Base-by-base conservation (phyloP, 1,140 invertebrate species). In the Olivierus martensii region DNA sequence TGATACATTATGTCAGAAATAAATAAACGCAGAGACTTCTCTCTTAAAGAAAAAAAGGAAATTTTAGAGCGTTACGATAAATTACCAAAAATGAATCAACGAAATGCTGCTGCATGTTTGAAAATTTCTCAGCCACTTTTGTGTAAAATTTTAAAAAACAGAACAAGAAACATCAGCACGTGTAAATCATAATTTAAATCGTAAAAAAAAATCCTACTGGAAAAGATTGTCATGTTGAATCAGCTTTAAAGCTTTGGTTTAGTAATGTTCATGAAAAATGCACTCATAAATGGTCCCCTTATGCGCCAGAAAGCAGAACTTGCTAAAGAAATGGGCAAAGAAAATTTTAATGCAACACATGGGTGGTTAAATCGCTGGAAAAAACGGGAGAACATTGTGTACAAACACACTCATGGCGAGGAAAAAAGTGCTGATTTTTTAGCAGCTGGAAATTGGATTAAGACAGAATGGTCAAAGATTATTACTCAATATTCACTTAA, bases 121-220 rank as follows among this genome's bases (percentile, higher is more conserved):
- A 10, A 48, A 48, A 48, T 48, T 35, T 48, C 22, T 5, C 35
- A 48, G 18, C 46, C 21, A 37, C 46, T 48, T 28, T 19, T 37
- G 9, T 48, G 46, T 35, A 48, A 35, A 21, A 48, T 37, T 22
- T 48, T 48, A 12, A 48, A 48, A 48, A 48, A 48, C 35, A 48
- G 18, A 37, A 3, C 21, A 48, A 48, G 28, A 35, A 48, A 48
- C 11, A 7, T 14, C 28, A 18, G 17, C 28, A 28, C 28, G 9
- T 4, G 9, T 6, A 28, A 28, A 28, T 28, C 4, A 28, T 0
- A 28, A 28, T 2, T 0, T 28, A 28, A 28, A 6, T 28, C 28
- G 28, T 28, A 28, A 51, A n/a, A 51, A n/a, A 35, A 41, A 42
- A 39, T 14, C 49, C 7, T 5, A 18, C 10, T 9, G 19, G 49